A percentile compares a stretch with the other conserved stretches of the same genome.
Conservation (phyloP, 2,113 vertebrate genomes). For the Rhabdomys dilectus region DNA sequence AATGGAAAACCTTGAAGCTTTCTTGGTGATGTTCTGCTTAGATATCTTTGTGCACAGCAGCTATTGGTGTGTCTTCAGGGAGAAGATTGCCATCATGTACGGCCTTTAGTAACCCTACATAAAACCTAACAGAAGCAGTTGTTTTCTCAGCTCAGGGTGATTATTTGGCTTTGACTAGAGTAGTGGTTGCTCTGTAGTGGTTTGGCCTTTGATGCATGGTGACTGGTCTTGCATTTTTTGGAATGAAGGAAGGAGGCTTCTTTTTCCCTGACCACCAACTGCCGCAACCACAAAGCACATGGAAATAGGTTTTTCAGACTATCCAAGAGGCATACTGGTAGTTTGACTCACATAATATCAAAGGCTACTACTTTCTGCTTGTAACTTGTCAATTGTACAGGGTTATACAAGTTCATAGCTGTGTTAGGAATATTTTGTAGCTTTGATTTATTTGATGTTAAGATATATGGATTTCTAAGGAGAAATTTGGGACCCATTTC, state of each 20-base stretch:
- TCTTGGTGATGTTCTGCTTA: conserved; percentile 7
- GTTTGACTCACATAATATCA: conserved; percentile 53
- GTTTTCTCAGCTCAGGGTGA: conserved; percentile 14
- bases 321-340: background rate
- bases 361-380: conserved; percentile 35
- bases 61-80: background rate
- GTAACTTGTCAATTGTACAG: background rate
- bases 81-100: background rate
- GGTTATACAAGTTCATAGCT: background rate
- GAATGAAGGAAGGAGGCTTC: conserved; percentile 5
- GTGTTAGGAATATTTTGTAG: background rate
- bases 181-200: background rate
- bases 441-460: conserved; percentile 30
- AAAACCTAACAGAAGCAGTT: conserved; percentile 1
- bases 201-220: background rate
- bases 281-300: background rate
- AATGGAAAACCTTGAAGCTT: conserved; percentile 7
- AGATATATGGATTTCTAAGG: background rate
- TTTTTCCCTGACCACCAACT: background rate
- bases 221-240: conserved; percentile 27
- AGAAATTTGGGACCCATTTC: background rate
- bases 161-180: conserved; percentile 18
- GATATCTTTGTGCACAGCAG: background rate
- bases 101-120: background rate
- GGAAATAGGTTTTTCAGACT: background rate